Conservation (phyloP, 2,797 vertebrate genomes). For the Nasua narica region DNA sequence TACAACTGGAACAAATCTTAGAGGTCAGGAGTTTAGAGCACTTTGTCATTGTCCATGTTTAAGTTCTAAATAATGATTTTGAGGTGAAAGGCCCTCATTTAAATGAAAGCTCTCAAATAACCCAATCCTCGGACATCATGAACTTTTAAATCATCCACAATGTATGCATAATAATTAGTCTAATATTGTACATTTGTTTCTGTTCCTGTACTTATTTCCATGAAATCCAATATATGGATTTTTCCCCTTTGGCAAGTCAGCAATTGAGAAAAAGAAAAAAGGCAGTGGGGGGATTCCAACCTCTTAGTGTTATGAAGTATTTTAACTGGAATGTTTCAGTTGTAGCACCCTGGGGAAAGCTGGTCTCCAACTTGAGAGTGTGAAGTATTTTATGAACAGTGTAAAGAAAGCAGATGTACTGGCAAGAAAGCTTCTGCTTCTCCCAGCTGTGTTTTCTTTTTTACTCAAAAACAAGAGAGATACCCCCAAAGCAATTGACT, state of each 20-base stretch:
- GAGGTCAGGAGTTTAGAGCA: constrained; percentile 58
- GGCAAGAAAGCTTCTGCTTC: background rate
- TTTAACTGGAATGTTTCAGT: constrained; percentile 46
- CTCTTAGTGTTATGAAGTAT: background rate
- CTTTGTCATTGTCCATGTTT: constrained; percentile 46
- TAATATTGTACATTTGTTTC: constrained; percentile 39
- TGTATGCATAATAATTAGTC: constrained; percentile 10
- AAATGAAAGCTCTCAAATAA: constrained; percentile 42
- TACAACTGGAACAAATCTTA: constrained; percentile 64
- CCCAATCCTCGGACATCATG: background rate
- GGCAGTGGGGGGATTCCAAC: background rate
- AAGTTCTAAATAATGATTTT: constrained; percentile 54
- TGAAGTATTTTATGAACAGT: background rate
- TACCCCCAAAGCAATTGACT: background rate
- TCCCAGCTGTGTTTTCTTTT: background rate
- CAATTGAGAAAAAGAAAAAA: background rate
- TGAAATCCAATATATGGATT: constrained; percentile 33
- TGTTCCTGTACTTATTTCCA: constrained; percentile 28
- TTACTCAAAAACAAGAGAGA: constrained; percentile 16
- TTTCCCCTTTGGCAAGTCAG: background rate
- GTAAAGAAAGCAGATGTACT: constrained; percentile 39
- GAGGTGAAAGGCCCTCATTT: constrained; percentile 43
- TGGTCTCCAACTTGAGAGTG: background rate
- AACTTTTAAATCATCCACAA: constrained; percentile 13
- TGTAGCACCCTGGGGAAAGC: constrained; percentile 29